phyloP scores from a whole-genome alignment of 1,140 invertebrate species.

The Drosophila lowei region DNA sequence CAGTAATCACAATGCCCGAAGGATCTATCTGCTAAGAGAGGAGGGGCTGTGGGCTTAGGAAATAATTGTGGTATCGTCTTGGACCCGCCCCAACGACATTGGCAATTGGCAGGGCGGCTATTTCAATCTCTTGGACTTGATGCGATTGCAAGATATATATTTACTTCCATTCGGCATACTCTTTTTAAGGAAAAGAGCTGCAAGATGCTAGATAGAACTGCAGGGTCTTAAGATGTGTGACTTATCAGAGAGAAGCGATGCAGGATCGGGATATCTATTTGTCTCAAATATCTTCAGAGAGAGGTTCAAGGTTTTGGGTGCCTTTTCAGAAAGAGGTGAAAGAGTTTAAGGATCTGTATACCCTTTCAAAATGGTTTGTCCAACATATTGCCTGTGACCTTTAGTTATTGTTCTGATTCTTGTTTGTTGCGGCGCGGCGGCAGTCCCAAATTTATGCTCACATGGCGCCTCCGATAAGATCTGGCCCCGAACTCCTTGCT shows the following conservation, averaged over 20 bases:
- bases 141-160: no score
- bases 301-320: no score
- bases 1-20: slow-evolving; percentile 62
- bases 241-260: no score
- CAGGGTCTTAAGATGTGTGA: no score
- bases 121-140: slow-evolving; percentile 34
- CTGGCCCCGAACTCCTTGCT: slow-evolving; percentile 33
- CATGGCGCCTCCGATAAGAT: slow-evolving; percentile 76
- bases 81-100: slow-evolving; percentile 41
- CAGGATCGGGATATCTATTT: no score
- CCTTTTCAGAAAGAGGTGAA: no score
- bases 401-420: slow-evolving; percentile 36
- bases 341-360: no score
- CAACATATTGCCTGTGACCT: slow-evolving; percentile 63
- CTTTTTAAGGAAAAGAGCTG: no score
- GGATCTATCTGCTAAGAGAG: slow-evolving; percentile 1
- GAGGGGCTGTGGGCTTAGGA: slow-evolving; percentile 41
- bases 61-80: slow-evolving; percentile 74
- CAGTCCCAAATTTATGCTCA: slow-evolving; percentile 72
- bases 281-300: no score
- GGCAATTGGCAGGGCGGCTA: slow-evolving; percentile 49
- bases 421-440: slow-evolving; percentile 24
- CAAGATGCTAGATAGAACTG: background rate
- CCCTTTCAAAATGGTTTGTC: background rate
- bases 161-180: no score